These are phyloP conservation scores for Junonia oenone DNA, from an alignment of 2,888 invertebrate species.

Conservation along the genomic window DNA sequence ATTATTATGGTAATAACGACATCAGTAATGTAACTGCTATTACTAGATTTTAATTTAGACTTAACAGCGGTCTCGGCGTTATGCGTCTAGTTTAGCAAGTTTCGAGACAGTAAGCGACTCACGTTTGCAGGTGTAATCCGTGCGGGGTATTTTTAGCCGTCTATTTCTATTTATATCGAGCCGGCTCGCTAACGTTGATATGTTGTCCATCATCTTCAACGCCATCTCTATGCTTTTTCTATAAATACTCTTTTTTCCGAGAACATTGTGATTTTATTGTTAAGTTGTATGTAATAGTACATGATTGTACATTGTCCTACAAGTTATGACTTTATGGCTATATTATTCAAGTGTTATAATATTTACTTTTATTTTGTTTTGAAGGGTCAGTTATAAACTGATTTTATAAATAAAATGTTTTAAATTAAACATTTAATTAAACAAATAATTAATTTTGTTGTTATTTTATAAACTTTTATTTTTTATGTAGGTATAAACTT, in stretches of 20 bases:
- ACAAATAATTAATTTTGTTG: no score
- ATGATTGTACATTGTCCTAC: neutral
- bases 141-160: constrained; percentile 65
- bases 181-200: constrained; percentile 55
- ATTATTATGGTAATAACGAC: constrained; percentile 2
- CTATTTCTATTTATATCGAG: constrained; percentile 65
- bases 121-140: constrained; percentile 59
- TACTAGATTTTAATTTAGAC: constrained; percentile 18
- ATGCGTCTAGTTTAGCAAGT: constrained; percentile 16
- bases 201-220: constrained; percentile 54
- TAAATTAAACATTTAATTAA: no score
- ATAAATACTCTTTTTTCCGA: constrained; percentile 27
- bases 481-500: no score
- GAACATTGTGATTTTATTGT: constrained; percentile 20
- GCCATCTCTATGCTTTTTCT: constrained; percentile 33
- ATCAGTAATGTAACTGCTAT: constrained; percentile 7
- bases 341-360: neutral
- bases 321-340: neutral
- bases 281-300: neutral
- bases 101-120: constrained; percentile 11
- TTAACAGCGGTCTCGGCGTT: neutral
- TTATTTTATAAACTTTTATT: no score
- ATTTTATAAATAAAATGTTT: no score
- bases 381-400: no score
- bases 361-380: neutral